Conservation (phyloP, 2,888 invertebrate species). For the Drosophila putrida region DNA sequence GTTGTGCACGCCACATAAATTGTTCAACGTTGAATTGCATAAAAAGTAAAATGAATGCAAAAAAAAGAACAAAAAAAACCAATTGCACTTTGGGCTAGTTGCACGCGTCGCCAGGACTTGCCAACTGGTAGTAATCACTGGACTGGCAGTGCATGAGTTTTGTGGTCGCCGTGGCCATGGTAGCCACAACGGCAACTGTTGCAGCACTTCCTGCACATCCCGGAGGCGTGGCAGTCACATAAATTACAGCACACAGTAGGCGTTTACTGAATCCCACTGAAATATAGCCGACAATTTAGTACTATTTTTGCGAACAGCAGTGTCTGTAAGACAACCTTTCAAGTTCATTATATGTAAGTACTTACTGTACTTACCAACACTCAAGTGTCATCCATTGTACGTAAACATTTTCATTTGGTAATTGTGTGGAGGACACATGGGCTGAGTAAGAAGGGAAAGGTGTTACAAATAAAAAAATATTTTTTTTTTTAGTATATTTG, state of each 20-base stretch:
- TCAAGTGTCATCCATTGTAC: background rate
- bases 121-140: slow-evolving; percentile 10
- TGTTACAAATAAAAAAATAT: background rate
- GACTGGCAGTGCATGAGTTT: slow-evolving; percentile 16
- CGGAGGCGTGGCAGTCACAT: slow-evolving; percentile 54
- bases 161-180: slow-evolving; percentile 9
- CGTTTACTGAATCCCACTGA: slow-evolving; percentile 34
- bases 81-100: slow-evolving; percentile 41
- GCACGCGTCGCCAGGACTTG: slow-evolving; percentile 34
- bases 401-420: slow-evolving; percentile 25
- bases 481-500: no score
- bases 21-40: slow-evolving; percentile 23
- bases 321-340: slow-evolving; percentile 8
- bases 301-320: slow-evolving; percentile 21
- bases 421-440: slow-evolving; percentile 17
- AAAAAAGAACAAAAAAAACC: slow-evolving; percentile 16
- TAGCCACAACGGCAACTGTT: slow-evolving; percentile 61
- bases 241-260: slow-evolving; percentile 41
- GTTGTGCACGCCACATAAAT: slow-evolving; percentile 48
- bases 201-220: slow-evolving; percentile 29
- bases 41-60: slow-evolving; percentile 12
- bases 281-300: slow-evolving; percentile 51
- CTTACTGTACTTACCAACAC: slow-evolving; percentile 4
- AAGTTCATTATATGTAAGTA: slow-evolving; percentile 7
- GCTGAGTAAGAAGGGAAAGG: background rate